Evolutionary conservation across 1,140 invertebrate species (phyloP), one percentile per base, ranked within the genome.

Genomic region (Drosophila nasuta): DNA sequence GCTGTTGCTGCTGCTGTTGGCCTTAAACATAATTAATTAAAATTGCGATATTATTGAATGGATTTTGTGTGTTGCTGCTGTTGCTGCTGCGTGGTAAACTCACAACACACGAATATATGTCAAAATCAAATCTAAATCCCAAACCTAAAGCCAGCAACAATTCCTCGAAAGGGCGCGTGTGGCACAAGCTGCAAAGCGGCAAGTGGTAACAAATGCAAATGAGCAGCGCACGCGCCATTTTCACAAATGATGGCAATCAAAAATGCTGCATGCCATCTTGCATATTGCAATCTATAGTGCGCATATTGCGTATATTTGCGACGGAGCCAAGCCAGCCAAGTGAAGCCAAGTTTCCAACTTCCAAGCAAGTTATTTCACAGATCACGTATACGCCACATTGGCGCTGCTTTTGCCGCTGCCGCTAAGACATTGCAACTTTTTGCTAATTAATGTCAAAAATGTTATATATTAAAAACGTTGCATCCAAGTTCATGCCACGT

Each of bases 381-480:
- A 74, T 88, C 85, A 88, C 83, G 83, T 88, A 75, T 54, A 69
- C 76, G 45, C 15, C 68, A 49, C 76, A 63, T 35, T 57, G 68
- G 20, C 51, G 28, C 52, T 3, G 11, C 10, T 52, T 10, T 8
- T 11, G n/a, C 10, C n/a, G n/a, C 25, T 62, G 57, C 35, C 11
- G 33, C 60, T 30, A 72, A 71, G 60, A 70, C 77, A 45, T 72
- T 43, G 45, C 51, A 76, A 80, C 59, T 74, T 81, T 72, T 49
- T 11, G 80, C 77, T 85, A 89, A 89, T 88, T 88, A 89, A 81
- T 79, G 85, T 80, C 78, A 78, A 75, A 80, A 82, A 72, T 74
- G 67, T 74, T 81, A 45, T 58, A 66, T 73, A 59, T 52, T 62
- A 71, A 67, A 70, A 66, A 56, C 28, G 58, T 49, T 63, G 46